Conservation (phyloP, 2,888 invertebrate genomes). For the Acanthacorydalis orientalis region DNA sequence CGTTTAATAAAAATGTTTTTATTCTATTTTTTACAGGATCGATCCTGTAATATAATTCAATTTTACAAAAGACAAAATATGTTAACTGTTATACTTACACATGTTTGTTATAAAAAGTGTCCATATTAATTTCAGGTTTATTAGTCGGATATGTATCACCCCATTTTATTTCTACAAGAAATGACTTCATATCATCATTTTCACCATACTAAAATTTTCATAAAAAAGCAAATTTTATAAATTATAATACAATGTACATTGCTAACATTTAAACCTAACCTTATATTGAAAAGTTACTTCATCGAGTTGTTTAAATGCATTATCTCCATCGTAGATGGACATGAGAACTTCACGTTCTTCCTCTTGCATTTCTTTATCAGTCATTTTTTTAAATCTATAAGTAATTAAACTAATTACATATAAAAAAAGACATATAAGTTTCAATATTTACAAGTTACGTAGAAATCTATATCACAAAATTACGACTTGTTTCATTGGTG, state of each 20-base stretch:
- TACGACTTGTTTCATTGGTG: too few species aligned
- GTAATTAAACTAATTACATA: not conserved
- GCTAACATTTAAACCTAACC: slow-evolving; percentile 30
- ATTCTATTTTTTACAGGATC: slow-evolving; percentile 55
- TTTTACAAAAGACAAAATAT: not conserved
- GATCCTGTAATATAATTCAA: slow-evolving; percentile 30
- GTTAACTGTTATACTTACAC: slow-evolving; percentile 45
- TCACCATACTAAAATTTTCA: slow-evolving; percentile 52
- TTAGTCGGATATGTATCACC: slow-evolving; percentile 71
- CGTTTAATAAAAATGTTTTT: slow-evolving; percentile 37
- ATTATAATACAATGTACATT: not conserved
- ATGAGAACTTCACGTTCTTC: slow-evolving; percentile 83
- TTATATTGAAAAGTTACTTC: slow-evolving; percentile 78
- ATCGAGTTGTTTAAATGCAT: slow-evolving; percentile 64
- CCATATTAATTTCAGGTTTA: slow-evolving; percentile 65
- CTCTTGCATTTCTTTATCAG: slow-evolving; percentile 49
- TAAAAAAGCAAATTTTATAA: not conserved
- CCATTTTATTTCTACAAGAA: slow-evolving; percentile 80
- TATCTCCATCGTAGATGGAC: slow-evolving; percentile 90
- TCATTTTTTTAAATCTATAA: slow-evolving; percentile 25
- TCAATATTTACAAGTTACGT: too few species aligned
- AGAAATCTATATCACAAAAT: too few species aligned
- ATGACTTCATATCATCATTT: slow-evolving; percentile 60
- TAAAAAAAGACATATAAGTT: not conserved
- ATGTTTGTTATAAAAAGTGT: slow-evolving; percentile 85